Evolutionary conservation across 2,797 vertebrate species (phyloP), one percentile per base, ranked within the genome.

Genomic region (Galago senegalensis): DNA sequence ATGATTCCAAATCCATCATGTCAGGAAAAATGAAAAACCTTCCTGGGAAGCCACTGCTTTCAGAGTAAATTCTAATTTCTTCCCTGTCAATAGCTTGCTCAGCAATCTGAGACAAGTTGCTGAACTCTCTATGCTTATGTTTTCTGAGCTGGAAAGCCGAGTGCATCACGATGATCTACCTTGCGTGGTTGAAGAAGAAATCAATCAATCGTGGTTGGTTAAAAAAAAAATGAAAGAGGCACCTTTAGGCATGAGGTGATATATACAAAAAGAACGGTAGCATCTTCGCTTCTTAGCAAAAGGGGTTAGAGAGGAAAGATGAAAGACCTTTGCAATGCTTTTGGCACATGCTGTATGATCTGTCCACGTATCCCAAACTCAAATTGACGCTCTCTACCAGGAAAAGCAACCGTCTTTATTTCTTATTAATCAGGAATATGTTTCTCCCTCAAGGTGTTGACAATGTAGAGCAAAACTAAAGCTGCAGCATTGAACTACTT

Each of bases 51-150:
- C 58, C 27, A 91, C 16, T 67, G 17, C 56, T 60, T 86, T 96
- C 23, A 87, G 67, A 94, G 46, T 70, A 89, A 95, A 93, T 91
- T 97, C 34, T 80, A 46, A 93, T 82, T 95, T 91, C 31, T 94
- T 14, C 46, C n/a, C 49, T 80, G 29, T 82, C 69, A 86, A 73
- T 91, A 93, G 56, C 69, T 67, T 95, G 43, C 46, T 83, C 58
- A 75, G 69, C 5, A 10, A 83, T 73, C 81, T 89, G 65, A 93
- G 89, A 92, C 46, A 91, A 96, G 77, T 69, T 70, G 31, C 58
- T 63, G 61, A 87, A 81, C 20, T 49, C 37, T 58, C 43, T 73
- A n/a, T 29, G 27, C 43, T 65, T 46, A 21, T 73, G 43, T 63
- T 46, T 89, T 49, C 63, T 93, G 37, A 72, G n/a, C 60, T 80